Evolutionary conservation across 1,140 invertebrate species (phyloP), one percentile per base, ranked within the genome.

Genomic region (Drosophila pruinosa): DNA sequence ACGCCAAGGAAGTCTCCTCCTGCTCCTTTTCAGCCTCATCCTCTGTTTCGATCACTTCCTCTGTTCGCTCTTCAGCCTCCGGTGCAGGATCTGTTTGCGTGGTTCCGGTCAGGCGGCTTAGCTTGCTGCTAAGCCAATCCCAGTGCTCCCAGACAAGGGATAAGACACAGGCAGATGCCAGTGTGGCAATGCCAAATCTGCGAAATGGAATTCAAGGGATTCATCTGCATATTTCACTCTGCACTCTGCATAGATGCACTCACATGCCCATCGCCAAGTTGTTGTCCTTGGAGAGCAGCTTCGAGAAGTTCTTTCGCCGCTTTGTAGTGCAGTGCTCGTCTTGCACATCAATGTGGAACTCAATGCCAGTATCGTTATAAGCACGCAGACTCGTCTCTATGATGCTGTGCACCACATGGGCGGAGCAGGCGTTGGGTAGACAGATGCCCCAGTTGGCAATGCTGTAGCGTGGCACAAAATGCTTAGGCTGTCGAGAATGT

Each of bases 381-480:
- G 92, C 90, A 3, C 92, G 92, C 34, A 95, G 77, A 17, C 93
- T 92, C 59, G 92, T 92, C 48, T 92, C 92, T 39, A 95, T 73
- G 7, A 94, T 91, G 50, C 91, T 89, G 68, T 93, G 92, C 0
- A 94, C 93, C 67, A 95, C 94, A 12, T 92, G 75, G 2, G 93
- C 91, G 2, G 92, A 92, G 81, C 95, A 95, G 1, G 92, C 92
- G 7, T 93, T 92, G 0, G 95, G 95, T 34, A 95, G 90, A 72
- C 95, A 95, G 4, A 95, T 75, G 5, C 94, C 95, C 94, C 94
- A 95, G 65, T 94, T 94, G 36, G 94, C 86, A 41, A 94, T 93
- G 5, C 94, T 94, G 85, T 95, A 95, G 78, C 93, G 93, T 56
- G 95, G 94, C 83, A 94, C 92, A 89, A 95, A 94, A 91, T 95